Evolutionary conservation across 2,888 invertebrate species (phyloP).

Genomic region (Polyploca ridens): DNA sequence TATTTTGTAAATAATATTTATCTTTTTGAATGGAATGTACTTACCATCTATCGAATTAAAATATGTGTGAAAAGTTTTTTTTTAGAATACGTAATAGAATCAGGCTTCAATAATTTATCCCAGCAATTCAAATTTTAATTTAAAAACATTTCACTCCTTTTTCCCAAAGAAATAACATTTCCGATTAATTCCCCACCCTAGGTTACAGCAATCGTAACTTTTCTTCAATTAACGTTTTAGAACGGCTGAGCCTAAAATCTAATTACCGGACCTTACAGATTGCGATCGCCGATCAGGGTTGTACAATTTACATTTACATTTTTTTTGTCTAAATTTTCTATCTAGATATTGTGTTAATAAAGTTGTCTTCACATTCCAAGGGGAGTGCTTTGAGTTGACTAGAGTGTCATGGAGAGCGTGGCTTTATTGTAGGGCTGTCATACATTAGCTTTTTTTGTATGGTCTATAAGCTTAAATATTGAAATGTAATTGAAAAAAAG

Average conservation of each 20-base stretch:
- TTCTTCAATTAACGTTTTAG: constrained; percentile 54
- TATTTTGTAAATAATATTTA: no score
- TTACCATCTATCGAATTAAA: no score
- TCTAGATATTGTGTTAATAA: not conserved
- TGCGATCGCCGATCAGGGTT: constrained; percentile 61
- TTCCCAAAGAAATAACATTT: constrained; percentile 24
- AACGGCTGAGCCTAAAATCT: constrained; percentile 61
- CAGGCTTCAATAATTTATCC: not conserved
- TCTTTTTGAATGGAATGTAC: no score
- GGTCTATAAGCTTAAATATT: no score
- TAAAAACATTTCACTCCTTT: not conserved
- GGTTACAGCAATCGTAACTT: constrained; percentile 43
- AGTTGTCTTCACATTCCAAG: not conserved
- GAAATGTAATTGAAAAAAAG: no score
- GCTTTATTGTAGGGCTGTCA: not conserved
- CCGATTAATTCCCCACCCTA: constrained; percentile 38
- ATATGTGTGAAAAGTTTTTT: no score
- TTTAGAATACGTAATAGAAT: not conserved
- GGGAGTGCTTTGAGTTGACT: not conserved
- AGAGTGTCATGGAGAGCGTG: not conserved
- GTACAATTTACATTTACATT: constrained; percentile 42
- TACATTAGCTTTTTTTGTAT: not conserved
- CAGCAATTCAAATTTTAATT: not conserved
- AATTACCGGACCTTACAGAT: constrained; percentile 66
- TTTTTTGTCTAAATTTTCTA: constrained; percentile 27